Percentiles rank a stretch among this genome's conserved stretches.
Conservation (phyloP, 2,888 invertebrate species). For the Nemotelus pantherinus region DNA sequence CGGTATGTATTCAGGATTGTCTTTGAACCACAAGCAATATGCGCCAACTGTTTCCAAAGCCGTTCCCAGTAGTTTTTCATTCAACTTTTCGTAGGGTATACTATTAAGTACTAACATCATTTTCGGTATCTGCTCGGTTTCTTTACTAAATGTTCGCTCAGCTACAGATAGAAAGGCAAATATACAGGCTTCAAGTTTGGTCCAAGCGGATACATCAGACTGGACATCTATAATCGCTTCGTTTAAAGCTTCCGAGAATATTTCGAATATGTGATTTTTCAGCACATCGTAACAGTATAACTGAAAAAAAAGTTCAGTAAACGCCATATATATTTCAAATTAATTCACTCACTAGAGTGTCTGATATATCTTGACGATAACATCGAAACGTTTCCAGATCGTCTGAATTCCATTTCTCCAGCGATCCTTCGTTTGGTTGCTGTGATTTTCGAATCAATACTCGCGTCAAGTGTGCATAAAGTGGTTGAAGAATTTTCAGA, state of each 20-base stretch:
- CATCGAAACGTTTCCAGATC: slow-evolving; percentile 88
- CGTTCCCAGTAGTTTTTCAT: slow-evolving; percentile 73
- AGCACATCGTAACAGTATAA: slow-evolving; percentile 88
- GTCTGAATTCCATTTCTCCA: slow-evolving; percentile 74
- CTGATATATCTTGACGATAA: slow-evolving; percentile 86
- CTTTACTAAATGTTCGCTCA: slow-evolving; percentile 71
- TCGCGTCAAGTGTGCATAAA: slow-evolving; percentile 81
- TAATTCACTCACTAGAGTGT: slow-evolving; percentile 73
- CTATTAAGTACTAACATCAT: slow-evolving; percentile 71
- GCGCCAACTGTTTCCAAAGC: slow-evolving; percentile 82
- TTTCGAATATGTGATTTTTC: slow-evolving; percentile 76
- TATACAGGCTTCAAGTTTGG: slow-evolving; percentile 72
- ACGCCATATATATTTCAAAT: background rate
- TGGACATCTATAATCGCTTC: slow-evolving; percentile 66
- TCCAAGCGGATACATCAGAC: slow-evolving; percentile 66
- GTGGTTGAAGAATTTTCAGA: slow-evolving; percentile 72
- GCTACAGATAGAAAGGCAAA: slow-evolving; percentile 73
- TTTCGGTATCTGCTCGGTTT: slow-evolving; percentile 69
- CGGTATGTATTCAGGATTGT: slow-evolving; percentile 74
- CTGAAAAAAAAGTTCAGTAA: slow-evolving; percentile 61
- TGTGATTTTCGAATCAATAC: slow-evolving; percentile 83
- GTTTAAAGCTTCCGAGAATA: slow-evolving; percentile 73
- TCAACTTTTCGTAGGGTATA: slow-evolving; percentile 71
- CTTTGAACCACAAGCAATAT: slow-evolving; percentile 86
- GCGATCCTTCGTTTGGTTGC: slow-evolving; percentile 72